Conservation (phyloP, 53 echinoderm and acorn worm species). For the Astropecten irregularis region DNA sequence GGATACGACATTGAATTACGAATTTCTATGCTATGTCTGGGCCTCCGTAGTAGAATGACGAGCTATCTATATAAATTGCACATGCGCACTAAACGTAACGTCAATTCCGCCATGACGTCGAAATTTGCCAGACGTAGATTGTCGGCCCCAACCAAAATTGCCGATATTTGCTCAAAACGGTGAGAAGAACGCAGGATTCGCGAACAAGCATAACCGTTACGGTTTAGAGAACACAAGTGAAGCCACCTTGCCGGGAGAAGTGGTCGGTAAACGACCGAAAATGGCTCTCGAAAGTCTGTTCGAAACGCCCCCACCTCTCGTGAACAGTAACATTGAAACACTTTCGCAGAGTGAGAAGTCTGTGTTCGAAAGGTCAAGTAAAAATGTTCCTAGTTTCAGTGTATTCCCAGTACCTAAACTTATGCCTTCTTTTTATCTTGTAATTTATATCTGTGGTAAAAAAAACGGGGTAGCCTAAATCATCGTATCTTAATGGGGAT, state of each 20-base stretch:
- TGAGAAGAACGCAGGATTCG: constrained; percentile 70
- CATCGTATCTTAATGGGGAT: constrained; percentile 53
- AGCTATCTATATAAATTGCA: background rate
- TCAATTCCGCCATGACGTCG: constrained; percentile 82
- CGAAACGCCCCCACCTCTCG: constrained; percentile 99
- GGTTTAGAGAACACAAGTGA: constrained; percentile 86
- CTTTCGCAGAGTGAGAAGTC: constrained; percentile 56
- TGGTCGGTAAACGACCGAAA: constrained; percentile 81
- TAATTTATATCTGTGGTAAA: constrained; percentile 19
- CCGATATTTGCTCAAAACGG: constrained; percentile 78
- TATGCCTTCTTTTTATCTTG: constrained; percentile 38
- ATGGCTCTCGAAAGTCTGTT: constrained; percentile 99
- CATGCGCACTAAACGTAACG: constrained; percentile 31
- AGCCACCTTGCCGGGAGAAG: constrained; percentile 56
- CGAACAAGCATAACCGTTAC: constrained; percentile 75
- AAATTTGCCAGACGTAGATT: constrained; percentile 49
- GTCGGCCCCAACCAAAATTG: constrained; percentile 63
- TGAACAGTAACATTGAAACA: constrained; percentile 98
- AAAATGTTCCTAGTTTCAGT: constrained; percentile 68
- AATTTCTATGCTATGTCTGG: background rate
- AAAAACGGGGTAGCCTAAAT: constrained; percentile 45
- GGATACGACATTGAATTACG: no score
- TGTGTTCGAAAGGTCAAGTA: constrained; percentile 81
- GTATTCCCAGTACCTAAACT: constrained; percentile 48
- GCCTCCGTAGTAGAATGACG: constrained; percentile 48